A percentile compares a stretch with the other conserved stretches of the same genome.
These are phyloP conservation scores for Coregonus suidteri DNA, from an alignment of 2,797 vertebrate genomes.

Conservation along the genomic window DNA sequence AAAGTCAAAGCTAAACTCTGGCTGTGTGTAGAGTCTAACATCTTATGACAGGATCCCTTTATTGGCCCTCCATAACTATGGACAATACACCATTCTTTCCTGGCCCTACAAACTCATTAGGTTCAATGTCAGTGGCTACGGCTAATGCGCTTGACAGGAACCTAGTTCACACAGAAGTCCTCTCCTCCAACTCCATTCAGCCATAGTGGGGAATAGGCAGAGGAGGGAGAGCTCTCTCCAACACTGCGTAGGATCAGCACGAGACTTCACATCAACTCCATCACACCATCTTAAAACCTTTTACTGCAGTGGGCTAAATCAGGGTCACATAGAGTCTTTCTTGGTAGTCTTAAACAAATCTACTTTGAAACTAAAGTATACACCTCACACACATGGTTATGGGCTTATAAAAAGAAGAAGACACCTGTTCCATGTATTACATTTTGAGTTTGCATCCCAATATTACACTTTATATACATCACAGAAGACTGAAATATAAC, in stretches of 20 bases:
- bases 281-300: neutral
- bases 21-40: neutral
- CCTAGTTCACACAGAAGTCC: neutral
- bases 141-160: constrained; percentile 4
- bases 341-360: too few relatives aligned
- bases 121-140: neutral
- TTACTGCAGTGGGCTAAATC: neutral
- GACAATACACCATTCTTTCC: neutral
- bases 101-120: neutral
- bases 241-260: neutral
- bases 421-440: too few relatives aligned
- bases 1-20: neutral
- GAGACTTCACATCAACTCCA: constrained; percentile 1
- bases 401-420: too few relatives aligned
- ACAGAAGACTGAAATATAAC: too few relatives aligned
- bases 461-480: too few relatives aligned
- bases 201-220: neutral
- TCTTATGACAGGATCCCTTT: neutral
- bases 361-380: too few relatives aligned
- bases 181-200: neutral
- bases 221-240: neutral
- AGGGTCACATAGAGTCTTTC: too few relatives aligned
- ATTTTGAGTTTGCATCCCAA: too few relatives aligned
- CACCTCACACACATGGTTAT: too few relatives aligned
- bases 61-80: neutral